Percentiles rank a stretch among this genome's conserved stretches.
Conservation (phyloP, 2,113 vertebrate species). For the Notarius lentiginosus region DNA sequence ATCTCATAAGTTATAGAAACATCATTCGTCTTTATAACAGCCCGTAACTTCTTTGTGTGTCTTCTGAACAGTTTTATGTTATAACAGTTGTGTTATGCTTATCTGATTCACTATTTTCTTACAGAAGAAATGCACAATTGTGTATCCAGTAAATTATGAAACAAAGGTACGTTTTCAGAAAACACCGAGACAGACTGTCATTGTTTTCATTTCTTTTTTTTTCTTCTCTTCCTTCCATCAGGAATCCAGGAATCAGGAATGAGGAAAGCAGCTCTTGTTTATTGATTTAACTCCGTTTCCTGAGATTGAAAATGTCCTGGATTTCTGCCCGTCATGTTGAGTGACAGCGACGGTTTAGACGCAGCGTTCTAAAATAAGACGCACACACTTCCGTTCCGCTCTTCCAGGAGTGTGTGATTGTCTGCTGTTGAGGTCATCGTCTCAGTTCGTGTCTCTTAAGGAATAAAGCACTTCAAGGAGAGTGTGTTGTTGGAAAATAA, state of each 20-base stretch:
- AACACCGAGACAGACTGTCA: not conserved
- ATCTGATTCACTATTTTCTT: not conserved
- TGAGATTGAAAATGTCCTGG: slow-evolving; percentile 58
- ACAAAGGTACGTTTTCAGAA: not conserved
- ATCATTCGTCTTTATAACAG: not conserved
- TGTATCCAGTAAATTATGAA: not conserved
- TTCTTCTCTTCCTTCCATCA: slow-evolving; percentile 32
- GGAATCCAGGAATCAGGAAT: slow-evolving; percentile 41
- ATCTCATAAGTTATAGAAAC: too few species aligned
- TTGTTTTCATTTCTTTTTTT: slow-evolving; percentile 6
- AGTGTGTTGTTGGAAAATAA: not conserved
- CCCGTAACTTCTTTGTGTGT: too few species aligned
- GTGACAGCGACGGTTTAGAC: slow-evolving; percentile 38
- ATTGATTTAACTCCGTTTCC: slow-evolving; percentile 56
- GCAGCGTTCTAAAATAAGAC: slow-evolving; percentile 35
- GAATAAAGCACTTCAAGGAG: too few species aligned
- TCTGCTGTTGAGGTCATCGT: not conserved
- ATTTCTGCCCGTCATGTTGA: slow-evolving; percentile 47
- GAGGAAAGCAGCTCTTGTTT: slow-evolving; percentile 45
- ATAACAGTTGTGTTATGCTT: not conserved
- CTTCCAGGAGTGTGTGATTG: not conserved
- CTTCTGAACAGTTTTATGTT: too few species aligned
- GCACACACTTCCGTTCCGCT: not conserved
- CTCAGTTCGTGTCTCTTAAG: not conserved
- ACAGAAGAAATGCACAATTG: not conserved